Evolutionary conservation across 2,888 invertebrate species (phyloP), one percentile per base, ranked within the genome.

Genomic region (Aleiodes testaceus): DNA sequence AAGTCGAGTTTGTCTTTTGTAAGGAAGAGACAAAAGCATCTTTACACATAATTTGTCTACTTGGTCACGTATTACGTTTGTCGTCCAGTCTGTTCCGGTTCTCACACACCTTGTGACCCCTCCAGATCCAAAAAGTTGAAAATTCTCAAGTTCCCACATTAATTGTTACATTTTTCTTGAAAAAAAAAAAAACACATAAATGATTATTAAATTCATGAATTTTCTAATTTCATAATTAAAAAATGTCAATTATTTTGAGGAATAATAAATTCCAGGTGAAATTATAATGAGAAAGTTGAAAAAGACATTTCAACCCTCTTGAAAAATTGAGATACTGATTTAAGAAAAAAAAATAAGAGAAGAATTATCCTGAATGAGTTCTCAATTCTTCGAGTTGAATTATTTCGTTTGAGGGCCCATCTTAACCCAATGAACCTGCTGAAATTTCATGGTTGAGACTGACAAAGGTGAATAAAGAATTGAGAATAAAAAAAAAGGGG

Each of bases 31-130:
- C 36, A 36, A 36, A 36, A 64, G 52, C 72, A 75, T 76, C 72
- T 76, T 72, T 75, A 69, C 73, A 74, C 68, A 72, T 78, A 74
- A 80, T 81, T 84, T 79, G 81, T 81, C 79, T 75, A 77, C 79
- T 74, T 66, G 78, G 82, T 83, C 85, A 84, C 83, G 83, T 85
- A 59, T 70, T 77, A 66, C 61, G 72, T 74, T 36, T 70, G 77
- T 80, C 77, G 73, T 79, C 75, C 76, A 72, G 72, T 71, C 68
- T 79, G 85, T 85, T 86, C 85, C 84, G 85, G 84, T 86, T 86
- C 84, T 84, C 82, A 84, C 80, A 82, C 81, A 81, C 81, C 78
- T 81, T n/a, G 77, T 82, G 84, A 85, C 81, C 84, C 83, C 83
- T 82, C 36, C 16, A 47, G 53, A 20, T n/a, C n/a, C 49, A 47